Conservation (phyloP, 1,140 invertebrate genomes). For the Eciton burchellii region DNA sequence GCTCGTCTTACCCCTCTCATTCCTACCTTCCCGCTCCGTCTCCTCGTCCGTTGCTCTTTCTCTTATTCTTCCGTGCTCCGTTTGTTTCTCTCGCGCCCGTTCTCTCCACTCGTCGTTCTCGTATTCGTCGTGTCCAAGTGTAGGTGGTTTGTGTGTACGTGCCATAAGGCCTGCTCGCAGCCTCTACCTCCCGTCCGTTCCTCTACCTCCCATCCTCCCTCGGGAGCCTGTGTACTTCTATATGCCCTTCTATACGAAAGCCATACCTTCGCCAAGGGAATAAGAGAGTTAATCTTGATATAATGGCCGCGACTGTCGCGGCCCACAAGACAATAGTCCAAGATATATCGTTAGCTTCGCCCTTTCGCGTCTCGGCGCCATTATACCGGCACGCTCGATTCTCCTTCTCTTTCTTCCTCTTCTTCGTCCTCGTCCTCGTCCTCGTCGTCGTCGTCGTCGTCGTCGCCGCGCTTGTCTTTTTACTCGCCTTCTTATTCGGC, state of each 20-base stretch:
- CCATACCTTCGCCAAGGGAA: constrained; percentile 79
- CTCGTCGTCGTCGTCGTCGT: constrained; percentile 15
- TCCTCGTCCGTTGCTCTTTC: constrained; percentile 35
- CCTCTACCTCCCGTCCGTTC: constrained; percentile 47
- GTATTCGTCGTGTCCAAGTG: constrained; percentile 64
- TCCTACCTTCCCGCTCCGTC: constrained; percentile 27
- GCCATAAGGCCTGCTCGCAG: constrained; percentile 68
- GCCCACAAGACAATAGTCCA: constrained; percentile 84
- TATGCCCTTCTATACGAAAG: constrained; percentile 72
- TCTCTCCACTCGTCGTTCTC: constrained; percentile 54
- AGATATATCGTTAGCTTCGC: constrained; percentile 84
- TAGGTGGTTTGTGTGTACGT: constrained; percentile 73
- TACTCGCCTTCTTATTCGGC: constrained; percentile 64
- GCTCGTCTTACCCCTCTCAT: constrained; percentile 1
- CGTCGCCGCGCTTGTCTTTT: constrained; percentile 31
- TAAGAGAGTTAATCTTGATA: constrained; percentile 86
- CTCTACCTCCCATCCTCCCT: constrained; percentile 65
- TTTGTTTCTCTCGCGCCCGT: constrained; percentile 30
- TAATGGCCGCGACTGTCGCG: constrained; percentile 85
- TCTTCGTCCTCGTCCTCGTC: not conserved
- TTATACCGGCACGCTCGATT: constrained; percentile 79
- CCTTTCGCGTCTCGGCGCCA: constrained; percentile 82
- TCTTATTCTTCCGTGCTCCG: constrained; percentile 21
- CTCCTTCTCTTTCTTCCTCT: constrained; percentile 57
- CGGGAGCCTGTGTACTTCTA: constrained; percentile 75